Conservation (phyloP, 2,888 invertebrate genomes). For the Petrolisthes cinctipes region DNA sequence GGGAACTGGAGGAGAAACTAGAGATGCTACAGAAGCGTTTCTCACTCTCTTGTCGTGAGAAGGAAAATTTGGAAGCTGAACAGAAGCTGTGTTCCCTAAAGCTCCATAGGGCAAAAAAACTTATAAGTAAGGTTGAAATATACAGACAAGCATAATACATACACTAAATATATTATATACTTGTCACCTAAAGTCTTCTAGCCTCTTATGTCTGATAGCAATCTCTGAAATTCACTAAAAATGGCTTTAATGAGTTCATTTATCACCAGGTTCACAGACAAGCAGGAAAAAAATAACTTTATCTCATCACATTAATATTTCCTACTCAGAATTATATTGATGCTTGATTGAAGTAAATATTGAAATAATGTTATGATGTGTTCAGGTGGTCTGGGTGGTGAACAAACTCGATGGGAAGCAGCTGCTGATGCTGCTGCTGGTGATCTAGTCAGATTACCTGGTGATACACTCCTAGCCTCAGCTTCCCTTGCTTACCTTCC, state of each 20-base stretch:
- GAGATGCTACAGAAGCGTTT: slow-evolving; percentile 82
- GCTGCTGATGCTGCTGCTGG: slow-evolving; percentile 80
- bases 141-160: not conserved
- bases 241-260: too few species aligned
- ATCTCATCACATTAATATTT: too few species aligned
- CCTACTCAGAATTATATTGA: too few species aligned
- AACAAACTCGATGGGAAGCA: slow-evolving; percentile 81
- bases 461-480: slow-evolving; percentile 87
- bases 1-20: slow-evolving; percentile 82
- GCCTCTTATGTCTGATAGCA: too few species aligned
- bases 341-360: too few species aligned
- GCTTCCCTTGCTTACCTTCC: slow-evolving; percentile 91
- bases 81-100: slow-evolving; percentile 55
- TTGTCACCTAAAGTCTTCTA: not conserved
- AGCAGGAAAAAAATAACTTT: too few species aligned
- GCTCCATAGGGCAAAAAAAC: slow-evolving; percentile 46
- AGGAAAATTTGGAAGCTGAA: slow-evolving; percentile 55
- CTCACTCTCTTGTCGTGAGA: slow-evolving; percentile 72
- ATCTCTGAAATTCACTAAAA: too few species aligned
- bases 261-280: too few species aligned
- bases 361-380: not conserved
- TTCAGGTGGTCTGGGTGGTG: slow-evolving; percentile 74
- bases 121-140: slow-evolving; percentile 36
- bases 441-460: slow-evolving; percentile 82
- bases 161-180: not conserved